Conservation (phyloP, 2,113 vertebrate species). For the Tachuris rubrigastra region DNA sequence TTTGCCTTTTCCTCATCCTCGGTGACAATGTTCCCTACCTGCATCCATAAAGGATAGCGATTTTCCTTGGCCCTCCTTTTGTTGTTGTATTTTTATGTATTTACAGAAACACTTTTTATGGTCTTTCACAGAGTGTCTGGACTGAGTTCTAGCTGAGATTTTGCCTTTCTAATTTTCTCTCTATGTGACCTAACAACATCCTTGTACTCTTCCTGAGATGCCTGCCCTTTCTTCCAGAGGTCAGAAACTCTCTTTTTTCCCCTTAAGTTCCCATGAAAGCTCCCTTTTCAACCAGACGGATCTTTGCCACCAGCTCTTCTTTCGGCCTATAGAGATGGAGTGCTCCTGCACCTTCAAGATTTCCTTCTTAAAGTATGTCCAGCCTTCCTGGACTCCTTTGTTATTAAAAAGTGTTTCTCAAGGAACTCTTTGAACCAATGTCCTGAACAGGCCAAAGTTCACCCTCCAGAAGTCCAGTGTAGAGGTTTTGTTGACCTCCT, state of each 20-base stretch:
- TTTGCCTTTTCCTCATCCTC: neutral
- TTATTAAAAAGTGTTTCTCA: neutral
- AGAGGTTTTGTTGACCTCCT: neutral
- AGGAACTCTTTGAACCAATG: neutral
- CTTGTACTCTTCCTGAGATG: neutral
- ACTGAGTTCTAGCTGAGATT: neutral
- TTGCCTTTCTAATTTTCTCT: neutral
- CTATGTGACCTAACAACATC: neutral
- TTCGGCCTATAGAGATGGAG: accelerated
- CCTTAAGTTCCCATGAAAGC: neutral
- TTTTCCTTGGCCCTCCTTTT: neutral
- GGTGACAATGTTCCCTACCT: accelerated
- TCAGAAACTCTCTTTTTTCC: neutral
- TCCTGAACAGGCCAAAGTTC: neutral
- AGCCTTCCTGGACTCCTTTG: neutral
- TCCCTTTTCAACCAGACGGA: neutral
- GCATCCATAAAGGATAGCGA: neutral
- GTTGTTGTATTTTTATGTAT: neutral
- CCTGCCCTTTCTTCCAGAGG: neutral
- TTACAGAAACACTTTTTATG: neutral
- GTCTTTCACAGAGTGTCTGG: neutral
- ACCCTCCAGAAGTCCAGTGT: neutral
- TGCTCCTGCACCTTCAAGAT: neutral
- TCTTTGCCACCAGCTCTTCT: neutral
- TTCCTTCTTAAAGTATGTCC: neutral